Conservation (phyloP, 2,888 invertebrate species). For the Spilosoma lubricipeda region DNA sequence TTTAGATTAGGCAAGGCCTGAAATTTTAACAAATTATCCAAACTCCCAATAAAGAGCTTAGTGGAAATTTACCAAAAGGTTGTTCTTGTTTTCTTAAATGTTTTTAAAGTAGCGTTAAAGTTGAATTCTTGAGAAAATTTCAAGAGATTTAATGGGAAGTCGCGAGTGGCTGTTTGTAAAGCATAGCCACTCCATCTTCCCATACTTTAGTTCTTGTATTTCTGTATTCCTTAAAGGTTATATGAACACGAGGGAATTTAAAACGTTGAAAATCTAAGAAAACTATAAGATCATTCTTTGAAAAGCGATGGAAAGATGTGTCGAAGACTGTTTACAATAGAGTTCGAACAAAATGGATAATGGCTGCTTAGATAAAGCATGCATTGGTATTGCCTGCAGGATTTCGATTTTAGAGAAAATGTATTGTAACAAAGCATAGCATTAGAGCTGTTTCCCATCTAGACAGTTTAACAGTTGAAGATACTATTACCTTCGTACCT, state of each 20-base stretch:
- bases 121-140: conserved; percentile 16
- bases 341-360: not conserved
- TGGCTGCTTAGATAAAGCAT: not conserved
- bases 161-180: conserved; percentile 41
- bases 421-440: not conserved
- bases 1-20: conserved; percentile 14
- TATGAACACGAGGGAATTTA: conserved; percentile 42
- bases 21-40: conserved; percentile 16
- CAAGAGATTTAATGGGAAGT: conserved; percentile 29
- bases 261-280: conserved; percentile 37
- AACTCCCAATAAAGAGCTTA: conserved; percentile 24
- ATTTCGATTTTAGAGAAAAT: not conserved
- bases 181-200: conserved; percentile 42
- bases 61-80: conserved; percentile 23
- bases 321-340: conserved; percentile 4
- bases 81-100: conserved; percentile 11
- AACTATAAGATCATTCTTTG: conserved; percentile 37
- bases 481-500: not conserved
- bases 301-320: conserved; percentile 9
- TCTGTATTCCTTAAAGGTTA: conserved; percentile 60
- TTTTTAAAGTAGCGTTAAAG: conserved; percentile 7
- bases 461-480: not conserved
- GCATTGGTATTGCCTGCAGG: not conserved
- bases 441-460: not conserved
- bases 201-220: conserved; percentile 68